Conservation (phyloP, 1,140 invertebrate genomes). For the Pseudomyrmex gracilis region DNA sequence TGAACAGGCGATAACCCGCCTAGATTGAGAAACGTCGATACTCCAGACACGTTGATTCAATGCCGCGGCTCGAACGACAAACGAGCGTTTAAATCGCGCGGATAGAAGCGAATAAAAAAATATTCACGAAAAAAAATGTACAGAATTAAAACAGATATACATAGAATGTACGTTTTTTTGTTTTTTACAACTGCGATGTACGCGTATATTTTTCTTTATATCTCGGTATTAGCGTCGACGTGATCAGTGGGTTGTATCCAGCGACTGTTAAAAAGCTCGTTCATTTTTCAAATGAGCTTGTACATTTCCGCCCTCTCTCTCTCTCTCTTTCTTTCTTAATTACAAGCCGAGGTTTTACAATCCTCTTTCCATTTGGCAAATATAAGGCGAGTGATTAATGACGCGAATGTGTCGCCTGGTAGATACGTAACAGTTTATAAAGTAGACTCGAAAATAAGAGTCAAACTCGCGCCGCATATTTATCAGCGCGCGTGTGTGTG, state of each 20-base stretch:
- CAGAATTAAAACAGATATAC: background rate
- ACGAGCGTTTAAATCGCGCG: background rate
- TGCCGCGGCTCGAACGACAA: too few species aligned
- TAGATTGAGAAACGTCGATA: slow-evolving; percentile 57
- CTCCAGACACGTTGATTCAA: too few species aligned
- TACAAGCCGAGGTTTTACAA: slow-evolving; percentile 49
- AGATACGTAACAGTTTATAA: slow-evolving; percentile 41
- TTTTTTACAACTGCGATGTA: too few species aligned
- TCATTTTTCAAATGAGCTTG: slow-evolving; percentile 62
- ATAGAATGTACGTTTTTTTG: background rate
- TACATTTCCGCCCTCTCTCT: slow-evolving; percentile 3
- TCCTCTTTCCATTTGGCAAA: slow-evolving; percentile 50
- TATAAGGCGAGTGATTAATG: slow-evolving; percentile 65
- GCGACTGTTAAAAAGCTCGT: slow-evolving; percentile 52
- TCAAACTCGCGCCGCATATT: background rate
- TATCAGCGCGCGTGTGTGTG: slow-evolving; percentile 12
- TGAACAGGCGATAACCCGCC: slow-evolving; percentile 39
- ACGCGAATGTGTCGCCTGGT: slow-evolving; percentile 40
- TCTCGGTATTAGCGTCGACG: slow-evolving; percentile 24
- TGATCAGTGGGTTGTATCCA: slow-evolving; percentile 46
- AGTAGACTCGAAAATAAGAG: slow-evolving; percentile 48
- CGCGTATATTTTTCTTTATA: slow-evolving; percentile 25
- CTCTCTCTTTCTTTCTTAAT: slow-evolving; percentile 35
- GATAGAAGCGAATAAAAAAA: slow-evolving; percentile 8
- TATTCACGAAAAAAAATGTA: background rate